phyloP scores from a whole-genome alignment of 2,888 invertebrate species.

The Tetragonisca angustula region DNA sequence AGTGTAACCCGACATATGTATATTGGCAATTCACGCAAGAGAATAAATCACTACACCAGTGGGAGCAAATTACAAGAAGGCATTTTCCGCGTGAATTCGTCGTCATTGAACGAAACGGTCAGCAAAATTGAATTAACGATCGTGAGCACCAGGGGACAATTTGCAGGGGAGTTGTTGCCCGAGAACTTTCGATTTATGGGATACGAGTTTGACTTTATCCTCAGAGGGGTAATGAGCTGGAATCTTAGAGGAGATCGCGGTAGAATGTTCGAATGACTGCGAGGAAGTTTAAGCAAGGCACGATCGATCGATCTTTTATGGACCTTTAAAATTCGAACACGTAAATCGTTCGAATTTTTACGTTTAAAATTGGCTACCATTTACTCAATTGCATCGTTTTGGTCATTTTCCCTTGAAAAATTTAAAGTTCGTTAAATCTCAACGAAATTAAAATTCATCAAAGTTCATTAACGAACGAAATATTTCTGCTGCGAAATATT shows the following conservation, averaged over 20 bases:
- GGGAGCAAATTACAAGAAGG: neutral
- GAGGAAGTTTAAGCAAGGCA: neutral
- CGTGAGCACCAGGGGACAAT: constrained; percentile 11
- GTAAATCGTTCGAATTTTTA: neutral
- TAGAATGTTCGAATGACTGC: constrained; percentile 2
- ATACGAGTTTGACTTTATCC: neutral
- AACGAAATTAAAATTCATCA: neutral
- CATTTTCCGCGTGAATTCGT: constrained; percentile 9
- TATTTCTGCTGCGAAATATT: neutral
- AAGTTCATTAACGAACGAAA: neutral
- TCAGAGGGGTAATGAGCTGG: constrained; percentile 13
- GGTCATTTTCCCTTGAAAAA: too few species aligned
- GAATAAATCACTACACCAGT: neutral
- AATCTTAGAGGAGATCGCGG: constrained; percentile 18
- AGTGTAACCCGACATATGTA: neutral
- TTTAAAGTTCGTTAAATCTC: too few species aligned
- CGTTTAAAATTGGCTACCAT: neutral
- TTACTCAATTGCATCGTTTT: neutral
- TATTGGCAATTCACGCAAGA: too few species aligned
- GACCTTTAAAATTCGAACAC: neutral
- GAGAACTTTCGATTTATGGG: constrained; percentile 24
- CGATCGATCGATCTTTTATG: neutral
- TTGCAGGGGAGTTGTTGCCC: constrained; percentile 14
- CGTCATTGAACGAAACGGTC: neutral
- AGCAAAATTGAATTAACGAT: constrained; percentile 29